A percentile compares a stretch with the other conserved stretches of the same genome.
phyloP scores from a whole-genome alignment of 2,797 vertebrate genomes.

The Phalloptychus januarius region DNA sequence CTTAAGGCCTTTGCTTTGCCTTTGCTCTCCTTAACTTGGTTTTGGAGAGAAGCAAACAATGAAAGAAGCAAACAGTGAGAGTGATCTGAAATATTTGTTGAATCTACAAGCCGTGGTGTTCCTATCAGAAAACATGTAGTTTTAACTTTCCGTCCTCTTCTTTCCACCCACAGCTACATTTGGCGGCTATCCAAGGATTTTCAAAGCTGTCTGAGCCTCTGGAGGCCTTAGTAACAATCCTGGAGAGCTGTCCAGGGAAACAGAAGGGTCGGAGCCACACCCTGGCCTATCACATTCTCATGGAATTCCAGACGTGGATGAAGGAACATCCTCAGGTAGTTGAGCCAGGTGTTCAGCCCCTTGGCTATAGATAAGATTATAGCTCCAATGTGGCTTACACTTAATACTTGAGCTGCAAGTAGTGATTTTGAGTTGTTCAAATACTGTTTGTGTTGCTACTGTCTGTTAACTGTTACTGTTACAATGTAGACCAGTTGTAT shows the following conservation, averaged over 20 bases:
- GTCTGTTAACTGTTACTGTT: neutral
- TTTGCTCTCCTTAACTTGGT: neutral
- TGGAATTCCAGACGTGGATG: slow-evolving; percentile 78
- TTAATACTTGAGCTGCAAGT: neutral
- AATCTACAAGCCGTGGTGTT: slow-evolving; percentile 9
- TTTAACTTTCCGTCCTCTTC: slow-evolving; percentile 9
- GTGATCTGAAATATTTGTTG: neutral
- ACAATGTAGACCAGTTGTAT: neutral
- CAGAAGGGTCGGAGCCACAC: slow-evolving; percentile 74
- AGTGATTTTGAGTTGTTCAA: neutral
- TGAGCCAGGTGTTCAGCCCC: neutral
- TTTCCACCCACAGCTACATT: slow-evolving; percentile 63
- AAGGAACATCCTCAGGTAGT: slow-evolving; percentile 67
- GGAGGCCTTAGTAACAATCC: slow-evolving; percentile 69
- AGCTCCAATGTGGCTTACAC: neutral
- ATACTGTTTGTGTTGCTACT: neutral
- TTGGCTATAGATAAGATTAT: neutral
- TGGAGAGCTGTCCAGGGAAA: slow-evolving; percentile 72
- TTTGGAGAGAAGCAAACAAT: neutral
- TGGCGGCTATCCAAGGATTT: slow-evolving; percentile 68
- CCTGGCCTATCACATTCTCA: slow-evolving; percentile 67
- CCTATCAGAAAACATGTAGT: slow-evolving; percentile 4
- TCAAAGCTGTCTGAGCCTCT: slow-evolving; percentile 76
- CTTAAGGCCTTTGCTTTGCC: neutral
- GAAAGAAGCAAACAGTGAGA: neutral